phyloP scores from a whole-genome alignment of 2,797 vertebrate genomes.

The Leptatherina wallacei region DNA sequence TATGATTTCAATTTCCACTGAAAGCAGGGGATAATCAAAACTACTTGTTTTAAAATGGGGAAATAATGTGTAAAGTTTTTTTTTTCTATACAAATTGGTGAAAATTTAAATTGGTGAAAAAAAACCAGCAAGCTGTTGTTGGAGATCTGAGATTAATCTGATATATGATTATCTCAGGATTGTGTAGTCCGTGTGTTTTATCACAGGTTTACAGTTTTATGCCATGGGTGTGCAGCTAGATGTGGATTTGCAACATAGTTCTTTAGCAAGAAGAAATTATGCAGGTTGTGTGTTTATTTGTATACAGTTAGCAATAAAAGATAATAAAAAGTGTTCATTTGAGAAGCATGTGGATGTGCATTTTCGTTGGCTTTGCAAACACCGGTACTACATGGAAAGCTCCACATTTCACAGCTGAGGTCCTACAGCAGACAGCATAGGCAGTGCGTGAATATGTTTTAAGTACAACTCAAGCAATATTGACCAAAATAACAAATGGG shows the following conservation, averaged over 20 bases:
- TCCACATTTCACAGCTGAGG: neutral
- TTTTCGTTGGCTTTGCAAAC: neutral
- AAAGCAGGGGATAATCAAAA: slow-evolving; percentile 20
- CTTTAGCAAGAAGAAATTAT: no score
- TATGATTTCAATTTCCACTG: slow-evolving; percentile 28
- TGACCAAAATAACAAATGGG: slow-evolving; percentile 12
- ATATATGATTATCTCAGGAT: no score
- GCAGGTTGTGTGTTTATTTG: no score
- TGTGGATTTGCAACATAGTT: no score
- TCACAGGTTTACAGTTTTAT: no score
- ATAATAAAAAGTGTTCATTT: neutral
- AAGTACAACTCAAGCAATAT: neutral
- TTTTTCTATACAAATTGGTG: no score
- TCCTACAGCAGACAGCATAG: neutral
- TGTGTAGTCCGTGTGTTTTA: no score
- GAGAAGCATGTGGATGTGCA: neutral
- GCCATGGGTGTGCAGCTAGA: no score
- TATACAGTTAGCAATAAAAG: no score
- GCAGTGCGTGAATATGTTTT: neutral
- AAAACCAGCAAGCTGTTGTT: neutral
- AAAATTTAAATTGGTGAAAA: neutral
- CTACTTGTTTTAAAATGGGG: neutral
- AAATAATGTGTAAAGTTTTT: neutral
- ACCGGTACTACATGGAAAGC: neutral
- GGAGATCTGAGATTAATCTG: neutral